Percentiles rank a stretch among this genome's conserved stretches.
These are phyloP conservation scores for Rhopalosiphum nymphaeae DNA, from an alignment of 2,888 invertebrate species.

Conservation along the genomic window DNA sequence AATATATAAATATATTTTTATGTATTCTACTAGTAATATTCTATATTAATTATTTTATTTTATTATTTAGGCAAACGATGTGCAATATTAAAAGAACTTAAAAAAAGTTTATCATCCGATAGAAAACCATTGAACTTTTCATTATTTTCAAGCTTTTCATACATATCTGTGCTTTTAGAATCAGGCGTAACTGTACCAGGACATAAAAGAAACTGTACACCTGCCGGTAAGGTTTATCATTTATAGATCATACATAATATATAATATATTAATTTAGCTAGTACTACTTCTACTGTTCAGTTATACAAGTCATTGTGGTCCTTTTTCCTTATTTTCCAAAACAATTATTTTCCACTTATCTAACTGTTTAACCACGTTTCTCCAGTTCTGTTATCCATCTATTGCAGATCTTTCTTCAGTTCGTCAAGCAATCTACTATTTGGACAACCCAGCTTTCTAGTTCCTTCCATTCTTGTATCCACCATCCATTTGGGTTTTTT, in stretches of 20 bases:
- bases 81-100: constrained; percentile 48
- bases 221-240: constrained; percentile 67
- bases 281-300: background rate
- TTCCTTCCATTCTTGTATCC: background rate
- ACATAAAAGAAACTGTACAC: constrained; percentile 67
- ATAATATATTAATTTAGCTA: background rate
- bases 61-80: constrained; percentile 34
- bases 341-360: background rate
- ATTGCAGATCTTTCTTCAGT: background rate
- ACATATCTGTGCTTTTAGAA: constrained; percentile 68
- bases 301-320: background rate
- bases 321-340: background rate
- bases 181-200: constrained; percentile 68
- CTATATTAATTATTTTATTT: background rate
- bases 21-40: background rate
- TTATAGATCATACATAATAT: background rate
- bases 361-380: background rate
- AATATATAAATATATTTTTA: background rate
- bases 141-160: constrained; percentile 60
- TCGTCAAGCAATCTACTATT: background rate
- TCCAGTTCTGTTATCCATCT: background rate
- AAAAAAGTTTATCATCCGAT: constrained; percentile 33
- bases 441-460: background rate
- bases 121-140: background rate
- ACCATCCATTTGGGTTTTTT: background rate